Evolutionary conservation across 2,797 vertebrate species (phyloP), one percentile per base, ranked within the genome.

Genomic region (Peromyscus aztecus): DNA sequence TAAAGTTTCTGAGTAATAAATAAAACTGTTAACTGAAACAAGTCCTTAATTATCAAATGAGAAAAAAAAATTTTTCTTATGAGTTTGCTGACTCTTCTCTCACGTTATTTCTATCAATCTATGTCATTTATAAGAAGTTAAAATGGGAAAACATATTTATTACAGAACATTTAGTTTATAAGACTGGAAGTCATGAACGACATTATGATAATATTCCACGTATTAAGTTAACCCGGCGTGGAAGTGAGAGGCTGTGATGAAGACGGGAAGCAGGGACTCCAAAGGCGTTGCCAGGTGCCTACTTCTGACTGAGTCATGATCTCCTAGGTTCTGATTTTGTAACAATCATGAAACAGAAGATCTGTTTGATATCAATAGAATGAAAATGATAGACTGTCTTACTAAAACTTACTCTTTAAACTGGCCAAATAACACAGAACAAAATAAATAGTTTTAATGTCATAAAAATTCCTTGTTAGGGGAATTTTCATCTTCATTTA

Each of bases 21-120:
- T 55, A 95, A 61, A 94, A 93, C 6, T 59, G 27, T 88, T 55
- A 94, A 43, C 6, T 94, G n/a, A 93, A 96, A 90, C 27, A 27
- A 86, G 5, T 73, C 23, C 89, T 57, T 88, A 82, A 71, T 90
- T 90, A 76, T 59, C 73, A 92, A 69, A 71, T 75, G 29, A 9
- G 71, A 90, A 93, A 84, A 78, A 46, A 89, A 92, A 57, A 43
- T 10, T 78, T 82, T 83, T n/a, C 27, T 94, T 12, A 85, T 65
- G 9, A 85, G 13, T 34, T 92, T 77, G 91, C 6, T 90, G 23
- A 90, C 71, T 89, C 43, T 80, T 96, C 83, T 97, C 49, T 97
- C 65, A 71, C 31, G 77, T 17, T 82, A 31, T 87, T 89, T 94
- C 73, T 92, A 52, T 59, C 46, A 55, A 14, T 29, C 75, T 31